phyloP scores from a whole-genome alignment of 2,113 vertebrate genomes.

The Gnathonemus echidnorhynchus region DNA sequence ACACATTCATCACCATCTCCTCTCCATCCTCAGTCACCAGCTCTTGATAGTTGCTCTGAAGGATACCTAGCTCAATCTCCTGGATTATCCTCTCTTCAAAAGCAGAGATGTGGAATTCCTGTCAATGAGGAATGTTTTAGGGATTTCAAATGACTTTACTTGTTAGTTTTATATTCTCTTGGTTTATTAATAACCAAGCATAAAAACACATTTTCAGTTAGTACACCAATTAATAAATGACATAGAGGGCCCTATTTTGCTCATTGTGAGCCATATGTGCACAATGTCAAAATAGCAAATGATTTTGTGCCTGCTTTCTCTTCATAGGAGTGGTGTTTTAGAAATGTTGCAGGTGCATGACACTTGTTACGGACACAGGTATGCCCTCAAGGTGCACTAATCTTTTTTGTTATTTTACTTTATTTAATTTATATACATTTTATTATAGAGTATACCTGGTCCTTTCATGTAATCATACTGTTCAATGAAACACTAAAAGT shows the following conservation, averaged over 20 bases:
- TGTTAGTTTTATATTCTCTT: not conserved
- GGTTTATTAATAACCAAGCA: not conserved
- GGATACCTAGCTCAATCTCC: slow-evolving; percentile 84
- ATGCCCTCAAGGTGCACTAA: too few species aligned
- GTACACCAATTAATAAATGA: not conserved
- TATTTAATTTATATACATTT: too few species aligned
- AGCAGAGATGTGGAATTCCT: slow-evolving; percentile 91
- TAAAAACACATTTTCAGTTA: not conserved
- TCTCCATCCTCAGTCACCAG: slow-evolving; percentile 84
- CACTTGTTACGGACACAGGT: too few species aligned
- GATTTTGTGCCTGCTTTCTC: too few species aligned
- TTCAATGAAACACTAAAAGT: too few species aligned
- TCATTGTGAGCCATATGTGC: too few species aligned
- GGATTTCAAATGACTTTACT: not conserved
- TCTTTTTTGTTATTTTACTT: too few species aligned
- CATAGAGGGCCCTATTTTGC: not conserved
- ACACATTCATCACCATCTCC: slow-evolving; percentile 72
- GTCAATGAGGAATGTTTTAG: slow-evolving; percentile 5
- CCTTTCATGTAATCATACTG: too few species aligned
- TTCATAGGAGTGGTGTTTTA: too few species aligned
- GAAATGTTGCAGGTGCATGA: too few species aligned
- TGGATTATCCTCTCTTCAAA: slow-evolving; percentile 86
- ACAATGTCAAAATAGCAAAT: too few species aligned
- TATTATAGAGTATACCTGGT: too few species aligned
- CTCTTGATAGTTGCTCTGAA: slow-evolving; percentile 81